Base-by-base conservation (phyloP, 2,797 vertebrate species). In the Poecilia picta region DNA sequence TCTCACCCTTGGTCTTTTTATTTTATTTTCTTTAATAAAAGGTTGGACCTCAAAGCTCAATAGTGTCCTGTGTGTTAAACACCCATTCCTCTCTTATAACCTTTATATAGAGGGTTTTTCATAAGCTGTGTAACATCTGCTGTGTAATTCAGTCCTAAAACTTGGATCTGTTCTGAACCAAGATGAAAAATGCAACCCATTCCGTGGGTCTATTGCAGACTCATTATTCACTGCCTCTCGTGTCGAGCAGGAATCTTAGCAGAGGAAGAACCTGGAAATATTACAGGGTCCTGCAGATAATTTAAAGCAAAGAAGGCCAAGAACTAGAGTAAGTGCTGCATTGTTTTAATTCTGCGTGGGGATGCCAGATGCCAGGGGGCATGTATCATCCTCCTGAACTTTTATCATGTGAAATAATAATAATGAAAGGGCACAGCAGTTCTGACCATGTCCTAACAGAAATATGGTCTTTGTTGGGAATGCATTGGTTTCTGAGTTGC, bases 141-240 rank as follows among this genome's bases (percentile, higher is more conserved):
- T 88, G 83, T 84, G 88, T 92, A 86, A 88, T 87, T 87, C 90
- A 90, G 59, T 71, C 73, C 78, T 73, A 80, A 81, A 90, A 91
- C 59, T 78, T 87, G 77, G 83, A 83, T 53, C 76, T 76, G 62
- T 80, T 83, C 81, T 49, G 68, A 80, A 64, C 83, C 51, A 82
- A 86, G 81, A 87, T 90, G 77, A 92, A 92, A 91, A 92, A 91
- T 89, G 78, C 79, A 85, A 85, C 79, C 77, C 31, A 72, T 91
- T 90, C 87, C 75, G n/a, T 80, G 81, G 87, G 83, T 89, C 74
- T 66, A 53, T 72, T 57, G 68, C 78, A 76, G 87, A 62, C 87
- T 92, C 89, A 90, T 92, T 92, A 91, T 89, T 93, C 90, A 91
- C 79, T 66, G 86, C 83, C 80, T 75, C 81, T 28, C 47, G 76